phyloP scores from a whole-genome alignment of 2,888 invertebrate species.

The Acleris holmiana region DNA sequence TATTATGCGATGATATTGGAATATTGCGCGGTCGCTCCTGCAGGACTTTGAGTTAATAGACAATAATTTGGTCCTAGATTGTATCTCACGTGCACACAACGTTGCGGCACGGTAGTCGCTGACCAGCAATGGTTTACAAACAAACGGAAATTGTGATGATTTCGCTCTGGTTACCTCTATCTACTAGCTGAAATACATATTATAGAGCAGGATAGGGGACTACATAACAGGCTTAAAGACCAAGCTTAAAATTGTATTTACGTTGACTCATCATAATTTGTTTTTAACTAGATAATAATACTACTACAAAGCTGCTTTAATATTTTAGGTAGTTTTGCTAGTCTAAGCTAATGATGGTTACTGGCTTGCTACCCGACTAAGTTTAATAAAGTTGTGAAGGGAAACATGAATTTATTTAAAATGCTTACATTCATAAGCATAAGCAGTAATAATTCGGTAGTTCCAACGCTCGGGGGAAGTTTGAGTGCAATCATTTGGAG shows the following conservation, averaged over 20 bases:
- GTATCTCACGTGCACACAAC: constrained; percentile 50
- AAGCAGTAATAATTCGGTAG: constrained; percentile 35
- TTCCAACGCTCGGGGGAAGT: constrained; percentile 50
- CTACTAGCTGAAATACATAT: constrained; percentile 12
- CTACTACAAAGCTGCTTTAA: constrained; percentile 5
- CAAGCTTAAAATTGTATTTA: no score
- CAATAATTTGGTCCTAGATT: constrained; percentile 51
- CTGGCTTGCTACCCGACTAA: constrained; percentile 8
- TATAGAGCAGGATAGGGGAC: background rate
- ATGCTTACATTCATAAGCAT: constrained; percentile 34
- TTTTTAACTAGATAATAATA: background rate
- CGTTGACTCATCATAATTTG: background rate
- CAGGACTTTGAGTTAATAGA: constrained; percentile 49
- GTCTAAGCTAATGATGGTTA: constrained; percentile 22
- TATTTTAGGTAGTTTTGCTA: constrained; percentile 17
- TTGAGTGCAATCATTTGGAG: constrained; percentile 74
- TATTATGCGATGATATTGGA: constrained; percentile 59
- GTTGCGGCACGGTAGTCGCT: constrained; percentile 9
- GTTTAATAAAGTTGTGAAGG: constrained; percentile 22
- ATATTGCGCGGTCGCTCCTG: constrained; percentile 47
- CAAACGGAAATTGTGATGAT: constrained; percentile 26
- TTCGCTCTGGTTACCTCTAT: constrained; percentile 8
- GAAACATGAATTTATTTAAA: constrained; percentile 31
- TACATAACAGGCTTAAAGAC: no score
- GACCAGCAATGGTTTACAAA: constrained; percentile 21